A percentile compares a stretch with the other conserved stretches of the same genome.
Conservation (phyloP, 2,113 vertebrate genomes). For the Salvelinus namaycush region DNA sequence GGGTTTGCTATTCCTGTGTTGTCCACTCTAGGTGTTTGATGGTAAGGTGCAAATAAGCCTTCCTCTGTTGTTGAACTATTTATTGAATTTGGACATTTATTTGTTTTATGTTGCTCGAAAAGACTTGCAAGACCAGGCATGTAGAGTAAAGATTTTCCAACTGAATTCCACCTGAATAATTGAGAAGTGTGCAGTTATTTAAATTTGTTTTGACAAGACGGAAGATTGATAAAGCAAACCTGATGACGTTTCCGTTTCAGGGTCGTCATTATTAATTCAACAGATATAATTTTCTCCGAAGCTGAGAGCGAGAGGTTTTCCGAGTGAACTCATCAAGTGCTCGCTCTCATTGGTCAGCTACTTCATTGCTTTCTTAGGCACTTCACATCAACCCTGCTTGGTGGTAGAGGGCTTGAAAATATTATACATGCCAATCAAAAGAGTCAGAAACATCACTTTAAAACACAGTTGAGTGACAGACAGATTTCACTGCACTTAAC, state of each 20-base stretch:
- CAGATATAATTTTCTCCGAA: slow-evolving; percentile 34
- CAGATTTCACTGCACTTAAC: no score
- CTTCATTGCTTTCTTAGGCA: not conserved
- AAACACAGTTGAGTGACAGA: no score
- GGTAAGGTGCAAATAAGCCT: slow-evolving; percentile 6
- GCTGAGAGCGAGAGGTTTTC: not conserved
- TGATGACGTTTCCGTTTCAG: slow-evolving; percentile 34
- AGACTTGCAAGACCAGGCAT: slow-evolving; percentile 4
- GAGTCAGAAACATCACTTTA: no score
- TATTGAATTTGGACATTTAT: slow-evolving; percentile 32
- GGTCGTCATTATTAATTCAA: slow-evolving; percentile 44
- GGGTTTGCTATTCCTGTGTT: slow-evolving; percentile 16
- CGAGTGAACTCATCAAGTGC: not conserved
- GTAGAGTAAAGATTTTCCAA: slow-evolving; percentile 11
- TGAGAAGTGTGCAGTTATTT: slow-evolving; percentile 21
- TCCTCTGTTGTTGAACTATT: slow-evolving; percentile 40
- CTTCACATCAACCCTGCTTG: not conserved
- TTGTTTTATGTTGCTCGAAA: slow-evolving; percentile 14
- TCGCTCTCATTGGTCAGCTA: not conserved
- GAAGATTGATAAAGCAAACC: slow-evolving; percentile 17
- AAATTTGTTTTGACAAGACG: slow-evolving; percentile 45
- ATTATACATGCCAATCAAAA: no score
- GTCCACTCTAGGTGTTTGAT: slow-evolving; percentile 11
- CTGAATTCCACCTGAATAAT: not conserved
- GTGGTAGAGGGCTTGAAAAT: not conserved